phyloP scores from a whole-genome alignment of 2,797 vertebrate species.

The Dicrostonyx torquatus region DNA sequence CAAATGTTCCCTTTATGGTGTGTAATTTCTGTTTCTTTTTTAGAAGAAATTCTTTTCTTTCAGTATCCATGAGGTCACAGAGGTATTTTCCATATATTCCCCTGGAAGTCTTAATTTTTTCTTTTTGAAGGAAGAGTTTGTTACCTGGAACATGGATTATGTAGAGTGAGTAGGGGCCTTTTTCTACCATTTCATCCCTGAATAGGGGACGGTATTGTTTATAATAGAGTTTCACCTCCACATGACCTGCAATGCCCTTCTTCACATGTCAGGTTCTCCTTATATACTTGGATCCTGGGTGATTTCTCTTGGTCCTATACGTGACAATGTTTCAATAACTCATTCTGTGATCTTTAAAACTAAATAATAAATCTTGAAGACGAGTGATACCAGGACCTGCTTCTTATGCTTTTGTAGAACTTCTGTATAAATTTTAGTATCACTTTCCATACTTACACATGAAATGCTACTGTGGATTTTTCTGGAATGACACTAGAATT shows the following conservation, averaged over 20 bases:
- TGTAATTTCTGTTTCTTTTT: constrained; percentile 35
- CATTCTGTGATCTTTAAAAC: background rate
- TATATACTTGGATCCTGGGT: background rate
- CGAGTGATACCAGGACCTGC: background rate
- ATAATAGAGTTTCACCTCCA: background rate
- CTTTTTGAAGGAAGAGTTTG: background rate
- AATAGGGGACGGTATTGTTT: background rate
- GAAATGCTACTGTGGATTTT: background rate
- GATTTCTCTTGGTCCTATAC: background rate
- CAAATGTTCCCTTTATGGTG: constrained; percentile 21
- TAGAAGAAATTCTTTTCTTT: constrained; percentile 17
- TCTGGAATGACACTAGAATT: background rate
- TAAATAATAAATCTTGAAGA: background rate
- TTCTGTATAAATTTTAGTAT: background rate
- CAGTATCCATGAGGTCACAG: constrained; percentile 17
- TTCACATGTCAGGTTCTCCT: background rate
- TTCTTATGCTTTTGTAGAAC: background rate
- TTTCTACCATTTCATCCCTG: background rate
- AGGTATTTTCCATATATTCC: constrained; percentile 1
- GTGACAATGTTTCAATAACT: background rate
- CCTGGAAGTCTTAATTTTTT: constrained; percentile 40
- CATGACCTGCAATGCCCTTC: background rate
- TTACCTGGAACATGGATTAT: background rate
- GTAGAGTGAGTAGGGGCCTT: background rate
- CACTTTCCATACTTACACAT: background rate